Base-by-base conservation (phyloP, 2,113 vertebrate species). In the Mystacornis crossleyi region DNA sequence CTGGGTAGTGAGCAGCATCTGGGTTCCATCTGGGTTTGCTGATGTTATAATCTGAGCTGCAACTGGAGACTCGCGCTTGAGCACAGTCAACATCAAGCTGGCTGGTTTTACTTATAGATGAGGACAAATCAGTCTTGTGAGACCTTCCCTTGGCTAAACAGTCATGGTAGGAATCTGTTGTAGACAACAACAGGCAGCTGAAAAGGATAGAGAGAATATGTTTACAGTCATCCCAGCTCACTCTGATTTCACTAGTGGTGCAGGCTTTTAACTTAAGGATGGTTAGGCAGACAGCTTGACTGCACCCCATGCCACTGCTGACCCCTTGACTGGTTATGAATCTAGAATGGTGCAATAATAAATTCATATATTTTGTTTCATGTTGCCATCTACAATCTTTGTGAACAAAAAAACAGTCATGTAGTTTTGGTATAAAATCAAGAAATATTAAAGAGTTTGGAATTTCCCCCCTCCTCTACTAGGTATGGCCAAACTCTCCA, bases 51-150 rank as follows among this genome's bases (percentile, higher is more conserved):
- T 40, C 34, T 26, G 26, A 64, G 25, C 71, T 86, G 58, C 50
- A 73, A 33, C 36, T 1, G 1, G 60, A 77, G n/a, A 58, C 45
- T 38, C 25, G 26, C 0, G 0, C 47, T 69, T 80, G 24, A 80
- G 33, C 19, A 65, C 25, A 77, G 71, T 45, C 31, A 72, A 3
- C 45, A 69, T 25, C 36, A 86, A 65, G n/a, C 40, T 80, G 71
- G 18, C 43, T 80, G 57, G 17, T 77, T 92, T 83, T 91, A 78
- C 42, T 87, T 81, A 53, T 2, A 57, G 15, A 60, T 47, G 38
- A 89, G 60, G 45, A 81, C 47, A 89, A 73, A 81, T 54, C 10
- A 25, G 8, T 38, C 25, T 73, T 0, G 0, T 61, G 34, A 81
- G 70, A 73, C 33, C 21, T 91, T 47, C 66, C 53, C 28, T 61